Base-by-base conservation (phyloP, 92 coral and sea anemone genomes). In the Plumapathes pennacea region DNA sequence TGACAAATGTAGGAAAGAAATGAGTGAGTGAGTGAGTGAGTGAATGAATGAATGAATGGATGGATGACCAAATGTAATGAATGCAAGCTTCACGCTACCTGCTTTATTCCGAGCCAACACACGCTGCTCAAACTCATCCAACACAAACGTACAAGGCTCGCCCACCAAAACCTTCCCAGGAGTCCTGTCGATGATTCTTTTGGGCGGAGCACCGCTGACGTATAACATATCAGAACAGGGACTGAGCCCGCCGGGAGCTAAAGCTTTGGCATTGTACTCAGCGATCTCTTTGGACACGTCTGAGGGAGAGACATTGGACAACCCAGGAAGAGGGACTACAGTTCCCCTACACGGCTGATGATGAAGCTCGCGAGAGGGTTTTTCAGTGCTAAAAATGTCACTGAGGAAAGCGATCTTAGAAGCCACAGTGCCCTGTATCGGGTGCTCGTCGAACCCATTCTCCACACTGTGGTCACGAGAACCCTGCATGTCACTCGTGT, bases 231-330 rank as follows among this genome's bases (percentile, higher is more conserved):
- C 86, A 4, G 87, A 62, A 27, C 87, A 53, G 39, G 82, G 86
- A 49, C 96, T 88, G 33, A 92, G 45, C 28, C 88, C 96, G 10
- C 98, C 98, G 1, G 96, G 87, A 11, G 98, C 98, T 5, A 92
- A 56, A 3, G 98, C 85, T 67, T 84, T 80, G 29, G 96, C 98
- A 36, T 92, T 92, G 51, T 92, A 82, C 48, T 74, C 85, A 6
- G 98, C 79, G 23, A 92, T 92, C 70, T 89, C 91, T 10, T 81
- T 79, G 32, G 85, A 89, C 4, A 92, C 79, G 4, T 88, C 98
- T 0, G 85, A 54, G 1, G 96, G 81, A 6, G 89, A 83, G 57
- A 80, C 83, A 23, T 74, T 61, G 20, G 90, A 81, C 3, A 92
- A 71, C 25, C 98, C 98, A 1, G 96, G 96, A 92, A 92, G 65